Evolutionary conservation across 2,888 invertebrate genomes (phyloP).

Genomic region (Selenia dentaria): DNA sequence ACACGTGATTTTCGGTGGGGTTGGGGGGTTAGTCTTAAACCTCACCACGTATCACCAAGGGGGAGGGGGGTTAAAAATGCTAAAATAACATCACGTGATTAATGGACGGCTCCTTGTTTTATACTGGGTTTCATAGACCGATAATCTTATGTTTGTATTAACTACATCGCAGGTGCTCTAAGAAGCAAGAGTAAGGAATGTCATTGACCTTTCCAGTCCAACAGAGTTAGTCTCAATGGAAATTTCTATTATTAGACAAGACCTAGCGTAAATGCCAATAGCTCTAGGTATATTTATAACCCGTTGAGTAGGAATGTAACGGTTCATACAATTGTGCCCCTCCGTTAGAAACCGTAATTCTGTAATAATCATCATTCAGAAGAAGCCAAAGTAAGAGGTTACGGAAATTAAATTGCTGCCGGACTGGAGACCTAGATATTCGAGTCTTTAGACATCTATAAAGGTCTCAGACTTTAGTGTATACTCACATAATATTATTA

Average conservation of each 20-base stretch:
- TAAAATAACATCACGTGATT: too few relatives aligned
- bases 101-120: too few relatives aligned
- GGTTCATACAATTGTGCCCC: constrained; percentile 29
- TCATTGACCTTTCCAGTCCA: not conserved
- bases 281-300: constrained; percentile 12
- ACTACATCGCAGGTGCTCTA: not conserved
- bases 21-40: too few relatives aligned
- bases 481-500: too few relatives aligned
- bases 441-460: too few relatives aligned
- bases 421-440: constrained; percentile 7
- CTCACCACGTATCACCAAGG: too few relatives aligned
- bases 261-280: constrained; percentile 15
- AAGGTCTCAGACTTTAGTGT: too few relatives aligned
- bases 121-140: too few relatives aligned
- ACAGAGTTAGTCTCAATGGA: constrained; percentile 3
- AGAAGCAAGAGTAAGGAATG: not conserved
- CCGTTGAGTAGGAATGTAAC: constrained; percentile 28
- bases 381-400: constrained; percentile 7
- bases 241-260: constrained; percentile 23
- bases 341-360: constrained; percentile 23
- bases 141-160: not conserved
- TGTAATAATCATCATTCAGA: constrained; percentile 30
- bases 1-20: too few relatives aligned
- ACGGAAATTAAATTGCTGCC: constrained; percentile 10
- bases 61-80: too few relatives aligned